Evolutionary conservation across 2,113 vertebrate species (phyloP).

Genomic region (Sturnira hondurensis): DNA sequence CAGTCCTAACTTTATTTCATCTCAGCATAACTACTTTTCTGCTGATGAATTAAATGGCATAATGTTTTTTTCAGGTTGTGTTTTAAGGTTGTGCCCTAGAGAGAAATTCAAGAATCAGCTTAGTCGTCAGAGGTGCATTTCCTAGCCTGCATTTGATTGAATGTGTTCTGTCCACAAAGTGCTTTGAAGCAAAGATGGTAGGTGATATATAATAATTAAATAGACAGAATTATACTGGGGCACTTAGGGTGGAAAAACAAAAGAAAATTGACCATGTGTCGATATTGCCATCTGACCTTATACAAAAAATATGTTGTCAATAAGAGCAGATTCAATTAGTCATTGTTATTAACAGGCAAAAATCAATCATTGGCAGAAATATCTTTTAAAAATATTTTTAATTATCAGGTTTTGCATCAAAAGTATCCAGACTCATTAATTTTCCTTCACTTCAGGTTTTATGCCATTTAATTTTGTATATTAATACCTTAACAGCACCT

Average conservation of each 20-base stretch:
- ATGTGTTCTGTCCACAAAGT: conserved; percentile 41
- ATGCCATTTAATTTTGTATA: background rate
- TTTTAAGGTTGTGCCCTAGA: conserved; percentile 45
- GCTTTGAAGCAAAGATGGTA: conserved; percentile 33
- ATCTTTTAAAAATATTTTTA: conserved; percentile 12
- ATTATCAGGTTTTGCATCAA: background rate
- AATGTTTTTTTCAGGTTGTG: conserved; percentile 41
- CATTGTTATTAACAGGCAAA: conserved; percentile 23
- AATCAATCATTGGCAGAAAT: conserved; percentile 18
- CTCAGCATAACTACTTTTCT: conserved; percentile 50
- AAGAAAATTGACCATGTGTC: conserved; percentile 1
- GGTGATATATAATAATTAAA: conserved; percentile 52
- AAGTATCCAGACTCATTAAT: background rate
- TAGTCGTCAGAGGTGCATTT: conserved; percentile 37
- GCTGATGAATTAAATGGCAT: conserved; percentile 65
- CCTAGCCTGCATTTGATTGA: conserved; percentile 38
- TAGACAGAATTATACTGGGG: background rate
- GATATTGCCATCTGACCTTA: background rate
- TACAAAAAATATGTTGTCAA: conserved; percentile 7
- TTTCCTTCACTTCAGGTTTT: background rate
- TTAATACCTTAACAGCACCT: background rate
- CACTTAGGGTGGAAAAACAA: background rate
- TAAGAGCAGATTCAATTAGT: conserved; percentile 14
- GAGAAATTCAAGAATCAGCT: conserved; percentile 61
- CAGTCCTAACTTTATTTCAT: conserved; percentile 46